These are phyloP conservation scores for Diaphora mendica DNA, from an alignment of 2,888 invertebrate species.

Conservation along the genomic window DNA sequence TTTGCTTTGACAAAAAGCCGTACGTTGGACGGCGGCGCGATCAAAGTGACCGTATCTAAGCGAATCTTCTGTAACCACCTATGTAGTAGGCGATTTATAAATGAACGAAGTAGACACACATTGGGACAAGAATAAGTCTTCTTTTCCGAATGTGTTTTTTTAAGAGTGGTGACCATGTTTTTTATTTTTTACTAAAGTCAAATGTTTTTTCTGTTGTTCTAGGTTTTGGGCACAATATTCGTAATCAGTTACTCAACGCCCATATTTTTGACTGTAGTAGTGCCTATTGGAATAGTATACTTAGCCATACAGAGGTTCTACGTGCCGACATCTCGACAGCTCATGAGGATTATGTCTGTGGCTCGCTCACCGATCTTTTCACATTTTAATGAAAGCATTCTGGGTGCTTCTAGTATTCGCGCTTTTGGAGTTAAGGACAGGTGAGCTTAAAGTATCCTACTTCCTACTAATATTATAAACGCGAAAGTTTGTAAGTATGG, in stretches of 20 bases:
- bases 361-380: slow-evolving; percentile 98
- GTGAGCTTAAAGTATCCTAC: slow-evolving; percentile 55
- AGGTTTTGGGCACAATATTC: slow-evolving; percentile 94
- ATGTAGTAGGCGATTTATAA: too few species aligned
- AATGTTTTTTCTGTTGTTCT: slow-evolving; percentile 31
- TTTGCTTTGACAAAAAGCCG: too few species aligned
- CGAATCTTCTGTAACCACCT: too few species aligned
- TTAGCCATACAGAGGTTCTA: slow-evolving; percentile 97
- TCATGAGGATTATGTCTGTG: slow-evolving; percentile 97
- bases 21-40: too few species aligned
- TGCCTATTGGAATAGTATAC: slow-evolving; percentile 93
- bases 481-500: too few species aligned
- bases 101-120: too few species aligned
- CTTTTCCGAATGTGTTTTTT: too few species aligned
- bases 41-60: too few species aligned
- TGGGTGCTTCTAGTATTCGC: slow-evolving; percentile 93
- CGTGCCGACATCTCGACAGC: slow-evolving; percentile 96
- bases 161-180: too few species aligned
- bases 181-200: too few species aligned
- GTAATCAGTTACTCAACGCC: slow-evolving; percentile 96
- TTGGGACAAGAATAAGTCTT: too few species aligned
- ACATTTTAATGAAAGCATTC: slow-evolving; percentile 97
- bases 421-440: slow-evolving; percentile 92
- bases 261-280: slow-evolving; percentile 91
- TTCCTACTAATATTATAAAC: too few species aligned